Base-by-base conservation (phyloP, 92 coral and sea anemone species). In the Umimayanthus chanpuru region DNA sequence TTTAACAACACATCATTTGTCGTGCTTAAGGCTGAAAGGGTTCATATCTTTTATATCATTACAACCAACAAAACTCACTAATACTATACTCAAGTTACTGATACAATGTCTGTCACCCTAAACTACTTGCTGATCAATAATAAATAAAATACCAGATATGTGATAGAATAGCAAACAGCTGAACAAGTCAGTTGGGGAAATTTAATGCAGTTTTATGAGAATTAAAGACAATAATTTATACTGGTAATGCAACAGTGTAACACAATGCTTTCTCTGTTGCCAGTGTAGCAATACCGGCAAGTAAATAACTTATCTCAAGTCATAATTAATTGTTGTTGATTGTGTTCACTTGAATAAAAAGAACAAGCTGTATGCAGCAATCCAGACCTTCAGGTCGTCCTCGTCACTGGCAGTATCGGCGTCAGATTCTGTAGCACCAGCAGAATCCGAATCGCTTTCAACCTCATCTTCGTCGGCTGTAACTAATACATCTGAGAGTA, bases 381-480 rank as follows among this genome's bases (percentile, higher is more conserved):
- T 20, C 1, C 14, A 21, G 1, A 83, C 78, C 87, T 83, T 83
- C n/a, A 83, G 87, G 73, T 83, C 87, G 77, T 83, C 87, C 7
- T 77, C 99, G 70, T 97, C 98, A 21, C 77, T 81, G 15, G 90
- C 76, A 9, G 92, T 85, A 29, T 90, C 95, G 9, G 88, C 93
- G 49, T 93, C 98, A 18, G 93, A 80, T 76, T 75, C 92, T 36
- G 95, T 90, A 55, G 89, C 94, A 86, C 90, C 89, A 55, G 93
- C 93, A 67, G 88, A 81, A 72, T 92, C 96, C 18, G 92, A 91
- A 64, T 94, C 96, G 80, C 93, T 94, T 81, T 95, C 97, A 73
- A 93, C 94, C 74, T 95, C 98, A 50, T 97, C 99, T 81, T 94
- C 98, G 88, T 86, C 91, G 5, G 96, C 99, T 80, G 89, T 79